phyloP scores from a whole-genome alignment of 2,888 invertebrate species.

The Ormia ochracea region DNA sequence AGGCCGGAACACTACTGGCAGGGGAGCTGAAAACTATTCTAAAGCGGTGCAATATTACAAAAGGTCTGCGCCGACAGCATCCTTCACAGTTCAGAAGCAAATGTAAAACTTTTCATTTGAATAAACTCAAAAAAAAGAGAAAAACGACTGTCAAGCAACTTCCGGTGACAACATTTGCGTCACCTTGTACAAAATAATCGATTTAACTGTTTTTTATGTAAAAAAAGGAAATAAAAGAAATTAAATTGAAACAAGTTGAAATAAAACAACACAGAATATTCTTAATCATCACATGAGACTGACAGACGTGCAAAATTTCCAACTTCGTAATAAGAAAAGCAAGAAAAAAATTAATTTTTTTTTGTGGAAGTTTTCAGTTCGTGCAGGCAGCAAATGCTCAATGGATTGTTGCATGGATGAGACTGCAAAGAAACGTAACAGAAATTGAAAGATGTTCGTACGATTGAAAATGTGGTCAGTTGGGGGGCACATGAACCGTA shows the following conservation, averaged over 20 bases:
- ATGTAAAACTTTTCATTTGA: too few species aligned
- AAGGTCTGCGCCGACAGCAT: too few species aligned
- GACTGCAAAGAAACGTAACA: constrained; percentile 9
- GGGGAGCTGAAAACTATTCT: too few species aligned
- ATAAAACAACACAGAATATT: constrained; percentile 13
- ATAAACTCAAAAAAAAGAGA: too few species aligned
- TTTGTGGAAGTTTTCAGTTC: neutral
- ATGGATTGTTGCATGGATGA: neutral
- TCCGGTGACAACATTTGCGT: too few species aligned
- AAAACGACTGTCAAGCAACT: too few species aligned
- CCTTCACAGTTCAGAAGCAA: too few species aligned
- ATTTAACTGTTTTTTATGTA: constrained; percentile 1
- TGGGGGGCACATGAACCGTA: constrained; percentile 72
- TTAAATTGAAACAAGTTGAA: neutral
- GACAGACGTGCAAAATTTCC: constrained; percentile 8
- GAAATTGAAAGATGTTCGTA: neutral
- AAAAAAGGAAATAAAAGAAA: neutral
- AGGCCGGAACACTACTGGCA: too few species aligned
- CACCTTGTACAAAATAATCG: neutral
- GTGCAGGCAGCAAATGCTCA: constrained; percentile 2
- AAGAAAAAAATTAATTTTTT: neutral
- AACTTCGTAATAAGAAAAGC: neutral
- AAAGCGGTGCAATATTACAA: too few species aligned
- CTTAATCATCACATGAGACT: neutral
- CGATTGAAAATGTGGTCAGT: constrained; percentile 33